Conservation (phyloP, 2,888 invertebrate species). For the Andrena chrysosceles region DNA sequence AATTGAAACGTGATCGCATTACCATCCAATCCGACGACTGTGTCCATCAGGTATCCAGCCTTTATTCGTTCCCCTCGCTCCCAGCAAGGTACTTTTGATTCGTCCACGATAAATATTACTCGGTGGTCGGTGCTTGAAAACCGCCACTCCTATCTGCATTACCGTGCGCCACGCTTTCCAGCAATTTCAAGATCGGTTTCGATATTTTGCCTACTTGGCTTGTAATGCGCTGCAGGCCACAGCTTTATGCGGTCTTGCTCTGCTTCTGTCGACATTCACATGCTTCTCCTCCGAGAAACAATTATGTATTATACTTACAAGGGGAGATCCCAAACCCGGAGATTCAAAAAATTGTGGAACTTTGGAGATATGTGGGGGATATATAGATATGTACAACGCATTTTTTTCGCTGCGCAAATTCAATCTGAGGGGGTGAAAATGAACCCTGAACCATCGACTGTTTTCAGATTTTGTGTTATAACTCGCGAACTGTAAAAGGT, state of each 20-base stretch:
- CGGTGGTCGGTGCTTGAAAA: neutral
- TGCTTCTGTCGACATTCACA: neutral
- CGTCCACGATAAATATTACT: constrained; percentile 36
- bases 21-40: constrained; percentile 53
- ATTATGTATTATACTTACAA: too few relatives aligned
- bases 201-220: neutral
- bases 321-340: too few relatives aligned
- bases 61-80: constrained; percentile 22
- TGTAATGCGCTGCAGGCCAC: neutral
- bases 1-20: constrained; percentile 66
- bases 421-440: too few relatives aligned
- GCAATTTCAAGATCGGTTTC: neutral
- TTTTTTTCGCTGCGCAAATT: too few relatives aligned
- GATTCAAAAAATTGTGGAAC: too few relatives aligned
- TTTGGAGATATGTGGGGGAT: too few relatives aligned
- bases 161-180: neutral
- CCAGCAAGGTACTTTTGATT: constrained; percentile 44
- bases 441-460: too few relatives aligned
- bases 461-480: too few relatives aligned
- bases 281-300: neutral
- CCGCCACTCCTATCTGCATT: neutral
- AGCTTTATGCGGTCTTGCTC: neutral
- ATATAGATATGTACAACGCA: too few relatives aligned
- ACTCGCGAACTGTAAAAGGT: too few relatives aligned
- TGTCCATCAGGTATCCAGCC: constrained; percentile 17